Conservation (phyloP, 2,797 vertebrate species). For the Sylvilagus floridanus region DNA sequence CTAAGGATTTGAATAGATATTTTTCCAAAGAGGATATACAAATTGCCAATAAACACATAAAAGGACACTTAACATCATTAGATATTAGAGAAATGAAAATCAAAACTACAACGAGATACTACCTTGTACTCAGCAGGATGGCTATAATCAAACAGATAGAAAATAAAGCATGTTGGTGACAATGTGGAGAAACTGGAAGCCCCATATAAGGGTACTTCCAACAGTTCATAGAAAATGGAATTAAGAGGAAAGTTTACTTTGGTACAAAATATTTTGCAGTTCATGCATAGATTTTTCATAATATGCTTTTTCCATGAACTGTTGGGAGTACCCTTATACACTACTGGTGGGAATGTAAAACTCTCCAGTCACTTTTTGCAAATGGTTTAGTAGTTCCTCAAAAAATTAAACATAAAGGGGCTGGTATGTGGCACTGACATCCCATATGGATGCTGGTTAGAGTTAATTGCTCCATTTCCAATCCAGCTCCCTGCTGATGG, state of each 20-base stretch:
- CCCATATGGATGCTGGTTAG: too few species aligned
- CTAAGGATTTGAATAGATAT: conserved; percentile 35
- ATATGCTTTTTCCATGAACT: too few species aligned
- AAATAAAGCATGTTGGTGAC: background rate
- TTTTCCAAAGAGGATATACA: conserved; percentile 49
- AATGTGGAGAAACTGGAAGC: background rate
- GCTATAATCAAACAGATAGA: background rate
- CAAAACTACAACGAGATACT: conserved; percentile 11
- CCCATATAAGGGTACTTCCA: background rate
- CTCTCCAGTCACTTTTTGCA: background rate
- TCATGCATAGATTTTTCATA: too few species aligned
- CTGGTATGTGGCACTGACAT: too few species aligned
- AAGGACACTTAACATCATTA: conserved; percentile 32
- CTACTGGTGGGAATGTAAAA: background rate
- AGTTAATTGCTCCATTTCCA: too few species aligned
- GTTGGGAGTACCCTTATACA: background rate
- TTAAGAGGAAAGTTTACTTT: too few species aligned
- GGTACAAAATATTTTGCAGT: too few species aligned
- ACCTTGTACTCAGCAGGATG: conserved; percentile 26
- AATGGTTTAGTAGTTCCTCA: conserved; percentile 18
- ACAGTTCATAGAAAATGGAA: too few species aligned
- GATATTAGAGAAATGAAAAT: conserved; percentile 60
- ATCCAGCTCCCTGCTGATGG: too few species aligned
- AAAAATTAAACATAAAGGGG: conserved; percentile 46
- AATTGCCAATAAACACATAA: conserved; percentile 37